Evolutionary conservation across 2,113 vertebrate genomes (phyloP), one percentile per base, ranked within the genome.

Genomic region (Leuciscus idus): DNA sequence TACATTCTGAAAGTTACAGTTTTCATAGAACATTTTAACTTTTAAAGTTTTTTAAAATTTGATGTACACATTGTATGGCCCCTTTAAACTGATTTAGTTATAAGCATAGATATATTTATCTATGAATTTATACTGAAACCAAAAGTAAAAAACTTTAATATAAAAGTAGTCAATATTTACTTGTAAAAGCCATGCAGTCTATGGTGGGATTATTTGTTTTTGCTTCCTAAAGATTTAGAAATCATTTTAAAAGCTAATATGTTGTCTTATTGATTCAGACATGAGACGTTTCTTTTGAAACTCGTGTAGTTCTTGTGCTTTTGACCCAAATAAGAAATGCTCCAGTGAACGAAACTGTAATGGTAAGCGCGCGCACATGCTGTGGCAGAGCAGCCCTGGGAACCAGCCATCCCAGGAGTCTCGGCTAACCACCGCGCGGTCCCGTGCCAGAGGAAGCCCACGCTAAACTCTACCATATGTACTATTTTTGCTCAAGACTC

Each of bases 391-490:
- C 82, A 88, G 85, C 77, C 88, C 88, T 90, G 91, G 87, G 91
- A 94, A 92, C 76, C 81, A 39, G 66, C 89, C 89, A 74, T 89
- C 74, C 84, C 84, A 79, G 4, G 86, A 88, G 87, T 90, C 87
- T 86, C 33, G 11, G 74, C 57, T 87, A 86, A 90, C 84, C 89
- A 84, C 87, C 87, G 84, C 12, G 46, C 79, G 84, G 89, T 83
- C 85, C 57, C 61, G 73, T 88, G 86, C 89, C 86, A 89, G 88
- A 92, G 90, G 91, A 91, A 91, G 88, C 83, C 84, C 76, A 84
- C 87, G 87, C 84, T 94, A 94, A 94, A 91, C 90, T 87, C 86
- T 94, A 90, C 93, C 94, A 94, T 92, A 94, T 95, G 94, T 90
- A 91, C 91, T 92, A 90, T 91, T 93, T 93, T 90, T 91, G 90